phyloP scores from a whole-genome alignment of 2,888 invertebrate species.

The Cenopis cana region DNA sequence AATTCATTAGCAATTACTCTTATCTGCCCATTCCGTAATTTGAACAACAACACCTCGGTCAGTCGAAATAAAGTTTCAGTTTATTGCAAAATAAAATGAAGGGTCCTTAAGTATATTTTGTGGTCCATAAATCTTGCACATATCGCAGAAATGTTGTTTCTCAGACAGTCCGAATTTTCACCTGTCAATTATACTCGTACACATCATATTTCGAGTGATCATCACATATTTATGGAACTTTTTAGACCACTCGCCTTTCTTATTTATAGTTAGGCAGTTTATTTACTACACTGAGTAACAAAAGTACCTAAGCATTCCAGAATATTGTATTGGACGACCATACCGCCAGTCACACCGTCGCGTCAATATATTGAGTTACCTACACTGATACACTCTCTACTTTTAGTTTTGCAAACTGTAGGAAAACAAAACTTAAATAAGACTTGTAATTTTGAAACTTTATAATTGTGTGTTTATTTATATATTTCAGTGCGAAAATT shows the following conservation, averaged over 20 bases:
- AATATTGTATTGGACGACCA: no score
- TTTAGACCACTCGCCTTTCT: slow-evolving; percentile 8
- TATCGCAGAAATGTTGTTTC: slow-evolving; percentile 15
- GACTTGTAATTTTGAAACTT: no score
- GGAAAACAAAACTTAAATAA: no score
- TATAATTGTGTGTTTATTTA: no score
- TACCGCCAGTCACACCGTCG: no score
- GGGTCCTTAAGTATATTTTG: not conserved
- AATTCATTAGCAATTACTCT: slow-evolving; percentile 79
- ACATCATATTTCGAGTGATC: slow-evolving; percentile 50
- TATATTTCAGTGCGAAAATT: no score
- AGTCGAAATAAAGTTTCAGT: slow-evolving; percentile 43
- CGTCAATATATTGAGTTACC: no score
- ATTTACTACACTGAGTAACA: not conserved
- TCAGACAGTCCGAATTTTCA: slow-evolving; percentile 28
- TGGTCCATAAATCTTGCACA: slow-evolving; percentile 16
- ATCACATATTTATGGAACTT: slow-evolving; percentile 52
- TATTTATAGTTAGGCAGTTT: not conserved
- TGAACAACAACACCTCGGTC: slow-evolving; percentile 33
- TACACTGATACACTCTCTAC: no score
- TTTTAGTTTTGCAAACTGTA: no score
- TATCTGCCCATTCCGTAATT: slow-evolving; percentile 56
- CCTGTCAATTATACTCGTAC: slow-evolving; percentile 58
- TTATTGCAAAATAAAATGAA: slow-evolving; percentile 10
- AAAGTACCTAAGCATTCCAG: not conserved